Evolutionary conservation across 1,140 invertebrate species (phyloP).

Genomic region (Scylla paramamosain): DNA sequence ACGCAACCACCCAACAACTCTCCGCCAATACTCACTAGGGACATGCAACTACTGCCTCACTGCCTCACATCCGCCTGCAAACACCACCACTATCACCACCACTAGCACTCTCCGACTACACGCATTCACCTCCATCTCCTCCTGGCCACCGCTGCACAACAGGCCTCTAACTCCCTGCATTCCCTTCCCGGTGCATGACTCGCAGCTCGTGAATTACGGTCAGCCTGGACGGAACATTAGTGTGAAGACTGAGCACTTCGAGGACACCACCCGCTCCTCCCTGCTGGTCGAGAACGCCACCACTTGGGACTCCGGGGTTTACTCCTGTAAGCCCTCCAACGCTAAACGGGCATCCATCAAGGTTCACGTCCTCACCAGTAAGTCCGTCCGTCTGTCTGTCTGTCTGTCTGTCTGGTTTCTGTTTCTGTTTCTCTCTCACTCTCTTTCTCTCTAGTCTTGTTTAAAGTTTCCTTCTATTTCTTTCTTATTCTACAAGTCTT

Average conservation of each 20-base stretch:
- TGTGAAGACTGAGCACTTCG: conserved; percentile 49
- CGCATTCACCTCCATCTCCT: no score
- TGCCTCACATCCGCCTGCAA: no score
- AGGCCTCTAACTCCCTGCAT: no score
- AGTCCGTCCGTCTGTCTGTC: not conserved
- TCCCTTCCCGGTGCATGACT: not conserved
- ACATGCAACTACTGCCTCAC: no score
- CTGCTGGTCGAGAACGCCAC: conserved; percentile 56
- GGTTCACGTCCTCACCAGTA: conserved; percentile 61
- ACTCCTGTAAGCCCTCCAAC: conserved; percentile 68
- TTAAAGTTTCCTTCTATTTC: no score
- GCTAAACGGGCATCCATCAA: conserved; percentile 51
- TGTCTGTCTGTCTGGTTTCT: not conserved
- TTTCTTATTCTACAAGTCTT: no score
- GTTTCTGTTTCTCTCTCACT: not conserved
- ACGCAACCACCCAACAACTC: no score
- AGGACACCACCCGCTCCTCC: conserved; percentile 53
- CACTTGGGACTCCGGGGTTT: conserved; percentile 46
- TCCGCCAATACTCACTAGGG: no score
- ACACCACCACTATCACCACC: no score
- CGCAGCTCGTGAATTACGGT: conserved; percentile 67
- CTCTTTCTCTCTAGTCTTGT: not conserved
- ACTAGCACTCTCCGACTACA: no score
- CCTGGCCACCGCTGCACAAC: no score
- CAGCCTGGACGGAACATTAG: conserved; percentile 34